Base-by-base conservation (phyloP, 2,888 invertebrate genomes). In the Lasioglossum villosulum region DNA sequence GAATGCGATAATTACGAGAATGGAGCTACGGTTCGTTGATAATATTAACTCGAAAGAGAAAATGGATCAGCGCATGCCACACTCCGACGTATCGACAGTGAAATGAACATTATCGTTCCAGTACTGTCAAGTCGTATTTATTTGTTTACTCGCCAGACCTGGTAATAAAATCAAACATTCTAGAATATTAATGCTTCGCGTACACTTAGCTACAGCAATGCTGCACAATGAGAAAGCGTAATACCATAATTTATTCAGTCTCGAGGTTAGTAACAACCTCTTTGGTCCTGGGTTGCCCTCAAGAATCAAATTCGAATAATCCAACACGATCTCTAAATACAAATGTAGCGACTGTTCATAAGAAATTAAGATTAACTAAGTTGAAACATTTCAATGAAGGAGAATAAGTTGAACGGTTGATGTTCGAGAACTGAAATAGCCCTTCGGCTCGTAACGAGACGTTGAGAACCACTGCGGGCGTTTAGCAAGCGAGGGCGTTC, bases 1-100 rank as follows among this genome's bases (percentile, higher is more conserved):
- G 82, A 82, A 82, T 74, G 82, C 66, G 79, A 86, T 84, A 82
- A 79, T 86, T 86, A 84, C 63, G 59, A 52, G 75, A 75, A 70
- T 68, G 74, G 42, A 78, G 59, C 34, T 52, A 59, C 45, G 72
- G 78, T 81, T 78, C 75, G 72, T 73, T 72, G 86, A 81, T 84
- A 84, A 59, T 72, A 75, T 82, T 77, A 85, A 85, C 75, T 86
- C 71, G 85, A 77, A 71, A 82, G 85, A 70, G 86, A 82, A 85
- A 86, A 86, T 86, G 82, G 74, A 74, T 85, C 59, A 82, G 42
- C 37, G 74, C 82, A 75, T 79, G 84, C 76, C 39, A 82, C 59
- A 63, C 27, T 5, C 42, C n/a, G 66, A 75, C 72, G 70, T 84
- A 80, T 84, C 75, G 75, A 73, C 81, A 72, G 73, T 66, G 63